Evolutionary conservation across 2,113 vertebrate species (phyloP).

Genomic region (Hypomesus transpacificus): DNA sequence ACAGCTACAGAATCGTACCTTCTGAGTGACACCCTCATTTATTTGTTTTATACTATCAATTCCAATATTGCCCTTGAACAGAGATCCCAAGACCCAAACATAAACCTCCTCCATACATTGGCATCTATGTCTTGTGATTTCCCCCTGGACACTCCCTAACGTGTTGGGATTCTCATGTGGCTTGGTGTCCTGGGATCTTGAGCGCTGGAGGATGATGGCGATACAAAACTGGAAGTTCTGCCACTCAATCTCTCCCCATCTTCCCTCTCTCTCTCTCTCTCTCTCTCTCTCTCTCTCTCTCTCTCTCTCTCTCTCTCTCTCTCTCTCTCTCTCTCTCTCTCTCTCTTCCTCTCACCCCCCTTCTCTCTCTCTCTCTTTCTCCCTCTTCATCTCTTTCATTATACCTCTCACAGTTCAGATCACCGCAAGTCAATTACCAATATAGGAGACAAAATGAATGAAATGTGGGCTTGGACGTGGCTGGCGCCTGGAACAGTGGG

Average conservation of each 20-base stretch:
- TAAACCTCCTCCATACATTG: no score
- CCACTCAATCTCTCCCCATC: no score
- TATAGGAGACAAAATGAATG: conserved; percentile 31
- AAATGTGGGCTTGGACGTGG: neutral
- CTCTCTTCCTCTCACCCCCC: conserved; percentile 65
- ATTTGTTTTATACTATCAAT: neutral
- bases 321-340: conserved; percentile 35
- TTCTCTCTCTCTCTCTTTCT: conserved; percentile 47
- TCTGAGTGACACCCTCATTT: no score
- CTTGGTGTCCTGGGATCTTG: neutral
- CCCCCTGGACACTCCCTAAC: no score
- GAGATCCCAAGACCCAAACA: conserved; percentile 21
- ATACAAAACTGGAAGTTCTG: conserved; percentile 22
- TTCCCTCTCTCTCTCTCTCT: no score
- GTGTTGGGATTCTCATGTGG: no score
- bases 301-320: no score
- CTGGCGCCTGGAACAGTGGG: conserved; percentile 4
- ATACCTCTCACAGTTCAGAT: conserved; percentile 21
- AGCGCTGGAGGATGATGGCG: conserved; percentile 44
- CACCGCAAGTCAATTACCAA: conserved; percentile 58
- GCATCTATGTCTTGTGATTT: no score
- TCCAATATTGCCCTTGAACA: conserved; percentile 4
- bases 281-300: no score
- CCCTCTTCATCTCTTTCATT: conserved; percentile 27
- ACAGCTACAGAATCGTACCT: no score